These are phyloP conservation scores for Rhinatrema bivittatum DNA, from an alignment of 2,797 vertebrate genomes.

Conservation along the genomic window DNA sequence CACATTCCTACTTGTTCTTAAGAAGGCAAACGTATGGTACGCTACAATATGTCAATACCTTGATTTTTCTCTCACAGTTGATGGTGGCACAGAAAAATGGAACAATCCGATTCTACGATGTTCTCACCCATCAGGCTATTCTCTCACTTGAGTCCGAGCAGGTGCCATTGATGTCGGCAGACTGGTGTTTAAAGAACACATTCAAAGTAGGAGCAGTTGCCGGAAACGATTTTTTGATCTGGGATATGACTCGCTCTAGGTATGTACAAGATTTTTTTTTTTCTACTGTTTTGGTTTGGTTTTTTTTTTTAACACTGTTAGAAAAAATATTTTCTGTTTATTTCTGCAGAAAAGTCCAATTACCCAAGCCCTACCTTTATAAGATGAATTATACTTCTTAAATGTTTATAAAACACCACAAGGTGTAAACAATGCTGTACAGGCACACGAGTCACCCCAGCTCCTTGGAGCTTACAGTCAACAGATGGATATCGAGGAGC, in stretches of 20 bases:
- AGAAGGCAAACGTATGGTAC: too few relatives aligned
- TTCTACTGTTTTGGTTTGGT: not conserved
- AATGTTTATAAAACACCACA: too few relatives aligned
- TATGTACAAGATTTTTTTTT: too few relatives aligned
- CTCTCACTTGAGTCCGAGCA: conserved; percentile 87
- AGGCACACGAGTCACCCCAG: too few relatives aligned
- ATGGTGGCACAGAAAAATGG: conserved; percentile 96
- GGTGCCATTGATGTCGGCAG: conserved; percentile 82
- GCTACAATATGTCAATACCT: too few relatives aligned
- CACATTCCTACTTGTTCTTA: too few relatives aligned
- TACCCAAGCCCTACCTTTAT: too few relatives aligned
- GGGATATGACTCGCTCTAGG: conserved; percentile 93
- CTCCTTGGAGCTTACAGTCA: too few relatives aligned
- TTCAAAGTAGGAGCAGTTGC: conserved; percentile 90
- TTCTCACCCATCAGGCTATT: conserved; percentile 85
- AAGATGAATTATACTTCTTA: too few relatives aligned
- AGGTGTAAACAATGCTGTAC: too few relatives aligned
- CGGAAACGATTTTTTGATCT: conserved; percentile 90
- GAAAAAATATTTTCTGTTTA: conserved; percentile 10
- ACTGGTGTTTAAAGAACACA: conserved; percentile 91
- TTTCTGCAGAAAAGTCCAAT: conserved; percentile 81
- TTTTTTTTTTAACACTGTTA: not conserved
- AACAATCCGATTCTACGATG: conserved; percentile 87
- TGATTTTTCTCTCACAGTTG: conserved; percentile 62
- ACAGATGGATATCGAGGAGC: too few relatives aligned